These are phyloP conservation scores for Zosterops borbonicus DNA, from an alignment of 2,113 vertebrate genomes.

Conservation along the genomic window DNA sequence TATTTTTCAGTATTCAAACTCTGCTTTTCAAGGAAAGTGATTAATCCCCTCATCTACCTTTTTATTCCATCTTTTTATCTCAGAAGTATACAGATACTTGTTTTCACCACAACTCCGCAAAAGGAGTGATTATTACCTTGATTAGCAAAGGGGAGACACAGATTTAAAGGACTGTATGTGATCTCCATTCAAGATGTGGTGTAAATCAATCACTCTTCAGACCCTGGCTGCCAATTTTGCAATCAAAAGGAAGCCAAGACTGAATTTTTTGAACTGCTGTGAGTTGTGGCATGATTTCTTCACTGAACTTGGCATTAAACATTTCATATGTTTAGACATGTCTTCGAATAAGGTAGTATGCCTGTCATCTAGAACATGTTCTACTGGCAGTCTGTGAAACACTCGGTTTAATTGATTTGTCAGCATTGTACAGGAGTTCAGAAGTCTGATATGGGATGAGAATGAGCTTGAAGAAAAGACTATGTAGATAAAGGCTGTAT, in stretches of 20 bases:
- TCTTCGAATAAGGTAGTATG: not conserved
- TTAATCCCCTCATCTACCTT: not conserved
- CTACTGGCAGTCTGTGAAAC: not conserved
- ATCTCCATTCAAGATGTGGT: not conserved
- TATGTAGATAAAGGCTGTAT: not conserved
- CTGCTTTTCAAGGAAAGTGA: not conserved
- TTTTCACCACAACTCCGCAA: not conserved
- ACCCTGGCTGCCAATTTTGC: not conserved
- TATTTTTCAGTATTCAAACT: not conserved
- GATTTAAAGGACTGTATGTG: not conserved
- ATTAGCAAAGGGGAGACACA: not conserved
- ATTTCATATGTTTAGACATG: not conserved
- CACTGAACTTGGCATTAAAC: not conserved
- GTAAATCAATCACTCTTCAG: not conserved
- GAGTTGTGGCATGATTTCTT: not conserved
- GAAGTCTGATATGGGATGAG: fast-evolving
- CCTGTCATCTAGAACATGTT: not conserved
- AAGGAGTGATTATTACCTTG: not conserved
- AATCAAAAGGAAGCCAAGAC: not conserved
- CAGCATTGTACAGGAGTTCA: not conserved
- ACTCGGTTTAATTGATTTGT: not conserved
- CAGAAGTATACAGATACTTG: not conserved
- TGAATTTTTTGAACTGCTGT: not conserved
- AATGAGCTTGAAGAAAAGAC: not conserved
- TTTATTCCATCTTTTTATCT: not conserved